Conservation (phyloP, 2,888 invertebrate genomes). For the Silvanus unidentatus region DNA sequence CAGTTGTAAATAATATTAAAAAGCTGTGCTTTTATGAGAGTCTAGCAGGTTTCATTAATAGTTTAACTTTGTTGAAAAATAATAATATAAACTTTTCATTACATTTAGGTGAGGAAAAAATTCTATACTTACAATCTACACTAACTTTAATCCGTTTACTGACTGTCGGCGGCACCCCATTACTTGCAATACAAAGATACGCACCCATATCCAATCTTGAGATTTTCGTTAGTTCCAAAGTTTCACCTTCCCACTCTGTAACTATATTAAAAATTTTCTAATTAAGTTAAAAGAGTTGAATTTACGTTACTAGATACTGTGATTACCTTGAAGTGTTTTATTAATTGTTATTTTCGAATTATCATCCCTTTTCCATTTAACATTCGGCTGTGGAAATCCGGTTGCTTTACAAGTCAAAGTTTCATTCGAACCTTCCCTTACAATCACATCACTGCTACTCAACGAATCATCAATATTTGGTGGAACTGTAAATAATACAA, state of each 20-base stretch:
- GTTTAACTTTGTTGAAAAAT: too few species aligned
- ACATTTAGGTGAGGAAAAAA: too few species aligned
- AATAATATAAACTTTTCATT: too few species aligned
- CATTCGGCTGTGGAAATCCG: conserved; percentile 81
- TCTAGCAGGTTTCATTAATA: too few species aligned
- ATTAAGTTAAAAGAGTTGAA: conserved; percentile 11
- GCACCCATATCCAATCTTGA: conserved; percentile 87
- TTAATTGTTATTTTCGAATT: conserved; percentile 80
- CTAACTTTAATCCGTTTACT: conserved; percentile 90
- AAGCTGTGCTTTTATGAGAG: too few species aligned
- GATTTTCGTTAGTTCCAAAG: conserved; percentile 75
- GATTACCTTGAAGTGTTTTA: conserved; percentile 68
- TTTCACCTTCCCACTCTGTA: conserved; percentile 77
- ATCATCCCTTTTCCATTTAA: conserved; percentile 90
- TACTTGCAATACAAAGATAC: conserved; percentile 86
- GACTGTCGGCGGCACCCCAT: conserved; percentile 83
- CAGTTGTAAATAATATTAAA: too few species aligned
- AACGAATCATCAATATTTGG: conserved; percentile 87
- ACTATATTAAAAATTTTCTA: conserved; percentile 51
- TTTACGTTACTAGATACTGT: not conserved
- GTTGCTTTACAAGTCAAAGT: conserved; percentile 83
- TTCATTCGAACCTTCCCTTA: conserved; percentile 84
- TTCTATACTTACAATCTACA: conserved; percentile 84
- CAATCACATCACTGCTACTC: conserved; percentile 87
- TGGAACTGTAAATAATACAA: conserved; percentile 60